Evolutionary conservation across 2,888 invertebrate genomes (phyloP).

Genomic region (Atrina japonica): DNA sequence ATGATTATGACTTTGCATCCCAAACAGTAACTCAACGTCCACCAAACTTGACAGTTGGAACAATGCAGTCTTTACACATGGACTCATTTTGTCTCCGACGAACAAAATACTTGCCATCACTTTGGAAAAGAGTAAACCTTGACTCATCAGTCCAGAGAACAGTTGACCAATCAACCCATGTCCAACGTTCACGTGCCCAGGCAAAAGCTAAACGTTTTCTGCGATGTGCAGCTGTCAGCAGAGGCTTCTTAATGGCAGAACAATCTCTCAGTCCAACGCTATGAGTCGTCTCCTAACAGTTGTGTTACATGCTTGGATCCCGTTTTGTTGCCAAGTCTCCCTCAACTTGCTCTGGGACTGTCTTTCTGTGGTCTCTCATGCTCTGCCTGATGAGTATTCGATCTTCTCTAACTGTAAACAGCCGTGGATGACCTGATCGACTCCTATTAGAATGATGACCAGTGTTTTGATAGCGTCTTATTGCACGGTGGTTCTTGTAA

Average conservation of each 20-base stretch:
- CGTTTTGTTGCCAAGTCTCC: slow-evolving; percentile 7
- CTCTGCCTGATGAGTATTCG: slow-evolving; percentile 5
- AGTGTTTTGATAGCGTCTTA: no score
- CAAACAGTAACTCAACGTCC: slow-evolving; percentile 27
- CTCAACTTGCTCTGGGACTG: slow-evolving; percentile 27
- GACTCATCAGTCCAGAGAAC: slow-evolving; percentile 32
- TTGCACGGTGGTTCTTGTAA: slow-evolving; percentile 18
- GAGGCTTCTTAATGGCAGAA: slow-evolving; percentile 25
- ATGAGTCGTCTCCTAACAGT: slow-evolving; percentile 22
- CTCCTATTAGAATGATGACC: no score
- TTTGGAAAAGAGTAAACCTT: slow-evolving; percentile 28
- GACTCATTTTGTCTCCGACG: slow-evolving; percentile 17
- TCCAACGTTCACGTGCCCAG: slow-evolving; percentile 20
- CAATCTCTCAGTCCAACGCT: slow-evolving; percentile 1
- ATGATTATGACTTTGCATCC: slow-evolving; percentile 18
- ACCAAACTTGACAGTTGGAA: slow-evolving; percentile 24
- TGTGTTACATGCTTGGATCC: slow-evolving; percentile 21
- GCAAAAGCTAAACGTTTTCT: slow-evolving; percentile 26
- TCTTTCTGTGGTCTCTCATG: slow-evolving; percentile 8
- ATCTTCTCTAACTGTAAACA: no score
- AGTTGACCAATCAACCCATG: slow-evolving; percentile 27
- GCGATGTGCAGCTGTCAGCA: slow-evolving; percentile 25
- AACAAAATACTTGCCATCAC: slow-evolving; percentile 20
- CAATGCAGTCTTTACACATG: background rate
- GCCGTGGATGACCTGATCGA: no score